phyloP scores from a whole-genome alignment of 2,888 invertebrate species.

The Erynnis tages region DNA sequence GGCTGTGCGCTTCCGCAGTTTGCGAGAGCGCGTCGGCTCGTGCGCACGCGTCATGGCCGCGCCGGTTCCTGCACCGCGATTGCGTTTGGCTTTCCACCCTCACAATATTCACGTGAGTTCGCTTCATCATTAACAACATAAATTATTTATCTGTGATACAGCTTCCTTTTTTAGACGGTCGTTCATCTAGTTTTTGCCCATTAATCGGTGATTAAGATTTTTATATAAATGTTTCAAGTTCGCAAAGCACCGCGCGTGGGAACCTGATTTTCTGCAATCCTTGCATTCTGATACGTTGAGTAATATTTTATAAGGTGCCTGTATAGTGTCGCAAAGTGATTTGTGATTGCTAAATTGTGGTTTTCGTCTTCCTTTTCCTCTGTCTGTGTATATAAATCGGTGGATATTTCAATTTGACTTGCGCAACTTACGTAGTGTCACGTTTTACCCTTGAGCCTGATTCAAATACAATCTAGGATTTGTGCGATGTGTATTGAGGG shows the following conservation, averaged over 20 bases:
- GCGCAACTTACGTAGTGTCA: constrained; percentile 15
- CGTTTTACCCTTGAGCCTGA: constrained; percentile 17
- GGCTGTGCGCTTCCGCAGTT: constrained; percentile 37
- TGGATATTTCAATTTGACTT: constrained; percentile 21
- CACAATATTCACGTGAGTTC: constrained; percentile 75
- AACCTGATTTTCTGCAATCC: constrained; percentile 71
- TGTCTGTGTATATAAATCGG: constrained; percentile 9
- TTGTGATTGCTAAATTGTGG: constrained; percentile 5
- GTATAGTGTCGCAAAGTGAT: constrained; percentile 22
- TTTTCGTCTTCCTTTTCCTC: constrained; percentile 22
- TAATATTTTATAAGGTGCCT: constrained; percentile 44
- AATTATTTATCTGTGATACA: neutral
- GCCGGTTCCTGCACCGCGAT: constrained; percentile 66
- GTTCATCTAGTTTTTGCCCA: neutral
- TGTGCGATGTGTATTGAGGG: constrained; percentile 12
- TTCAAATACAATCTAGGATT: constrained; percentile 14
- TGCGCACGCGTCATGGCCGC: constrained; percentile 49
- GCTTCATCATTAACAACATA: neutral
- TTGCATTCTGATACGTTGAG: constrained; percentile 57
- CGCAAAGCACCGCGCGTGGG: constrained; percentile 44
- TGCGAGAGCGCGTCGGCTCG: constrained; percentile 40
- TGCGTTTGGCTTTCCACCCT: constrained; percentile 67
- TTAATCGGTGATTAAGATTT: constrained; percentile 7
- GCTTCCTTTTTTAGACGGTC: neutral
- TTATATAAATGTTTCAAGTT: constrained; percentile 29